Percentiles rank a stretch among this genome's conserved stretches.
phyloP scores from a whole-genome alignment of 2,888 invertebrate genomes.

The Dysmachus trigonus region DNA sequence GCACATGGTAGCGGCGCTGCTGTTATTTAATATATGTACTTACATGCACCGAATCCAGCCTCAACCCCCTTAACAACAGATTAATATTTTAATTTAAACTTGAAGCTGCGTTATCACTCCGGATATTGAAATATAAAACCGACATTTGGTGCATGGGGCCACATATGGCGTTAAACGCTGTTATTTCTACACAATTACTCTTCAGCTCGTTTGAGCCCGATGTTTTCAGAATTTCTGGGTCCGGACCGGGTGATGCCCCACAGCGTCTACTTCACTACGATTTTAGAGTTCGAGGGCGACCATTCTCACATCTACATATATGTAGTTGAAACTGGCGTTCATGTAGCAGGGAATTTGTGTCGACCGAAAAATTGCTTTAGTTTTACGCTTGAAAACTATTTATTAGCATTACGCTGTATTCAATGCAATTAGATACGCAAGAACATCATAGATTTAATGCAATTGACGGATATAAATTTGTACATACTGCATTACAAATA shows the following conservation, averaged over 20 bases:
- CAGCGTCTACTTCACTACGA: background rate
- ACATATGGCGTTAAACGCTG: background rate
- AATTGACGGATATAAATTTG: background rate
- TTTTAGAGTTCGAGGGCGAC: background rate
- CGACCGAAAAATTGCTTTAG: background rate
- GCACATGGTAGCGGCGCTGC: background rate
- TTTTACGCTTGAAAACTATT: background rate
- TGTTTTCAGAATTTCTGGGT: background rate
- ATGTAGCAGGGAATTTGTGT: background rate
- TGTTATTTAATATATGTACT: background rate
- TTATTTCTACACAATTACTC: background rate
- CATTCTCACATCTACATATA: background rate
- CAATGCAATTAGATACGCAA: background rate
- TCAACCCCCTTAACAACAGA: background rate
- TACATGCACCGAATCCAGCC: background rate
- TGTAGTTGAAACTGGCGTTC: background rate
- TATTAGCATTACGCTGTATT: background rate
- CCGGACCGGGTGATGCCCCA: background rate
- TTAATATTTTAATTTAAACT: conserved; percentile 21
- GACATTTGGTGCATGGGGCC: background rate
- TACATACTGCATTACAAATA: background rate
- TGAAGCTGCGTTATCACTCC: background rate
- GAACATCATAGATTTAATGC: background rate
- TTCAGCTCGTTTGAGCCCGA: background rate
- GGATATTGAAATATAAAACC: conserved; percentile 26